Evolutionary conservation across 23 tunicate genomes (phyloP).

Genomic region (Ascidia mentula): DNA sequence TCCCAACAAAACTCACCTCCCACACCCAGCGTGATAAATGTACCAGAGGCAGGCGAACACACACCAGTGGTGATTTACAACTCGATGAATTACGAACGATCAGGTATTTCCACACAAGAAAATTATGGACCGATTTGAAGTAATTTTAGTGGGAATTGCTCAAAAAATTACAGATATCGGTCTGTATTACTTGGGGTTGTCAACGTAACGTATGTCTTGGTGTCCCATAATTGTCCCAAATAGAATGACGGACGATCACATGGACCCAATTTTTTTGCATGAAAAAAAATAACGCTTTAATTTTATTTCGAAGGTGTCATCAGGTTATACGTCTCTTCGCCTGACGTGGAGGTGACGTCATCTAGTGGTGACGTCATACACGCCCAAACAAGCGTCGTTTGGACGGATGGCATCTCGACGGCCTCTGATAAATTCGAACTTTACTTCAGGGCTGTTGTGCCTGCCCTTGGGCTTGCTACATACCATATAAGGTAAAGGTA

Average conservation of each 20-base stretch:
- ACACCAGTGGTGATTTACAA: slow-evolving; percentile 56
- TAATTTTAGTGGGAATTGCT: too few species aligned
- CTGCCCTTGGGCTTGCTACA: slow-evolving; percentile 68
- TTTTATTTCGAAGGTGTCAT: slow-evolving; percentile 41
- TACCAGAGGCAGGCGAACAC: too few species aligned
- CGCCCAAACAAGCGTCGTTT: slow-evolving; percentile 61
- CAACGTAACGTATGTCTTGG: too few species aligned
- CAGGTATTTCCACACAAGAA: too few species aligned
- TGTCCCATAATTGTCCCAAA: too few species aligned
- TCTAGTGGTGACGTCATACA: slow-evolving; percentile 27
- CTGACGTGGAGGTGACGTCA: slow-evolving; percentile 45
- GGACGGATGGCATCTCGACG: slow-evolving; percentile 25
- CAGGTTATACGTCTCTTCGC: slow-evolving; percentile 44
- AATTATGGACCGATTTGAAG: too few species aligned
- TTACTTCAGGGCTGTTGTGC: slow-evolving; percentile 59
- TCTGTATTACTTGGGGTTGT: too few species aligned
- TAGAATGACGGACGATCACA: too few species aligned
- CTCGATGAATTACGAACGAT: slow-evolving; percentile 65
- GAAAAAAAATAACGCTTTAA: too few species aligned
- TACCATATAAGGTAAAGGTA: slow-evolving; percentile 43
- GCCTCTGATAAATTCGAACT: slow-evolving; percentile 59
- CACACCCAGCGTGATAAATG: slow-evolving; percentile 9
- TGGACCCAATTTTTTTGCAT: too few species aligned
- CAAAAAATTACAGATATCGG: too few species aligned
- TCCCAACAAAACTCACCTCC: slow-evolving; percentile 39